Base-by-base conservation (phyloP, 2,888 invertebrate genomes). In the Drosophila austrosaltans region DNA sequence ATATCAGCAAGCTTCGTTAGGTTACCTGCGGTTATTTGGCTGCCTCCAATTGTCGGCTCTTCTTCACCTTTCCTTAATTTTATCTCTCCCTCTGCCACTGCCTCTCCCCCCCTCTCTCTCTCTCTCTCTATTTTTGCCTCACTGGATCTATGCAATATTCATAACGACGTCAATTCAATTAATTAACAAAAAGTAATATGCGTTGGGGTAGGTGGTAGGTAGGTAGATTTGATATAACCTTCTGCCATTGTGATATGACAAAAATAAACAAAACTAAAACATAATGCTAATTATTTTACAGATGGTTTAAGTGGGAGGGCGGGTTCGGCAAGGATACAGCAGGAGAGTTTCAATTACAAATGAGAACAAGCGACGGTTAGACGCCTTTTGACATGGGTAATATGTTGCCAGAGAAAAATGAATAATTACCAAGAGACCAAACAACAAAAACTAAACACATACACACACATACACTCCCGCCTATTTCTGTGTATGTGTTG, bases 251-350 rank as follows among this genome's bases (percentile, higher is more conserved):
- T 76, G 59, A 71, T 70, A 68, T 72, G 72, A 53, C 58, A 63
- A 39, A 67, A 63, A 61, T 64, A 76, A 78, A 66, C 67, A 73
- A 56, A 73, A 74, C 65, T 71, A 70, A 48, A 48, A 12, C 69
- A 74, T 85, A 77, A 82, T 78, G 83, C 72, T 89, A 89, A 89
- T 85, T 88, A 87, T 89, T 87, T 81, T 72, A 75, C 75, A 75
- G 72, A 70, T 48, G 66, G n/a, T 75, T 72, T 22, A 53, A 36
- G 25, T 3, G 39, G 4, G 10, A 12, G 16, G 16, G 16, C 16
- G 16, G 16, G 16, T 16, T 16, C 16, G 0, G 0, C 16, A 16
- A 39, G 48, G 16, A 44, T 12, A 61, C 36, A 28, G 36, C 59
- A 56, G 54, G 63, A 53, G 48, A 66, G 77, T 66, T 81, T 84